phyloP scores from a whole-genome alignment of 1,140 invertebrate genomes.

The Gonioctena quinquepunctata region DNA sequence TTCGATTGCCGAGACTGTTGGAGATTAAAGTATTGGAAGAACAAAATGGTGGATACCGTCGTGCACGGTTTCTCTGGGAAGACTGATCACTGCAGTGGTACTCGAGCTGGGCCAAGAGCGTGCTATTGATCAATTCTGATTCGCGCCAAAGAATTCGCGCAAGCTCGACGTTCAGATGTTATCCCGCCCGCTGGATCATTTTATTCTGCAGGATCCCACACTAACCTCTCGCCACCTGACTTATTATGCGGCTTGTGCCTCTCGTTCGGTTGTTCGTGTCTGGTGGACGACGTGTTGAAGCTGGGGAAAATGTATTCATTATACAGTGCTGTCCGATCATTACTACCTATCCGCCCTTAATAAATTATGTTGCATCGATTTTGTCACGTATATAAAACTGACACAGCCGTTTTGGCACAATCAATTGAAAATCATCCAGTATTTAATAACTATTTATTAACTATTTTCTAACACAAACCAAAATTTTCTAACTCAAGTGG shows the following conservation, averaged over 20 bases:
- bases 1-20: neutral
- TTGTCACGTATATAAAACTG: too few species aligned
- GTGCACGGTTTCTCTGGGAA: constrained; percentile 38
- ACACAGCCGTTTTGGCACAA: too few species aligned
- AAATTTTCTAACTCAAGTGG: too few species aligned
- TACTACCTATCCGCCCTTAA: too few species aligned
- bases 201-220: constrained; percentile 9
- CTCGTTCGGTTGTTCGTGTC: constrained; percentile 7
- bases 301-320: too few species aligned
- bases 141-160: constrained; percentile 47
- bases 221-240: constrained; percentile 9
- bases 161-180: constrained; percentile 28
- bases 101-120: constrained; percentile 42
- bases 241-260: constrained; percentile 15
- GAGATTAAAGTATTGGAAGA: constrained; percentile 23
- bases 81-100: constrained; percentile 38
- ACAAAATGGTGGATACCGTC: constrained; percentile 24
- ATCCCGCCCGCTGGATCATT: constrained; percentile 18
- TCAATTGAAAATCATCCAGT: too few species aligned
- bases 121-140: constrained; percentile 44
- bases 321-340: too few species aligned
- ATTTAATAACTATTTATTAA: too few species aligned
- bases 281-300: too few species aligned
- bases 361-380: too few species aligned
- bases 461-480: too few species aligned